Conservation (phyloP, 2,797 vertebrate genomes). For the Carapus acus region DNA sequence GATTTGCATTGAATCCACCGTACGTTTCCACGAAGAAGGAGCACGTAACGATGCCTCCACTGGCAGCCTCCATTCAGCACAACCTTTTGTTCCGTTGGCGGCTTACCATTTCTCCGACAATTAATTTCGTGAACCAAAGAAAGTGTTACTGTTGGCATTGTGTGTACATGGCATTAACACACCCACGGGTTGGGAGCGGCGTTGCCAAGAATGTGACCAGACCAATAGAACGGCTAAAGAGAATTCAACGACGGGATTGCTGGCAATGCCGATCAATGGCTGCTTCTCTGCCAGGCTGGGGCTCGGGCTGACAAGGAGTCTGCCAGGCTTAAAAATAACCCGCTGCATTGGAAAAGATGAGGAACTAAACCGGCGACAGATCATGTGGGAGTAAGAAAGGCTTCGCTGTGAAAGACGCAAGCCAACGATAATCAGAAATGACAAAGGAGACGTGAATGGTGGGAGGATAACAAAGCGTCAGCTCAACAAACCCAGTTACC, state of each 20-base stretch:
- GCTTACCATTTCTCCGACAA: conserved; percentile 8
- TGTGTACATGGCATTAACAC: neutral
- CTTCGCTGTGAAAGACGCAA: conserved; percentile 24
- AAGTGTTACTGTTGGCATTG: conserved; percentile 23
- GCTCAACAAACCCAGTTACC: no score
- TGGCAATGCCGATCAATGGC: conserved; percentile 37
- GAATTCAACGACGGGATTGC: conserved; percentile 15
- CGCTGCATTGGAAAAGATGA: conserved; percentile 51
- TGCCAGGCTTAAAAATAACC: conserved; percentile 43
- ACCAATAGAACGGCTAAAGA: conserved; percentile 28
- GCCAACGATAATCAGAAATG: conserved; percentile 21
- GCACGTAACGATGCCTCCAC: neutral
- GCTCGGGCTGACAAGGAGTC: conserved; percentile 17
- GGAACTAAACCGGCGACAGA: conserved; percentile 35
- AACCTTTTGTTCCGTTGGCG: conserved; percentile 9
- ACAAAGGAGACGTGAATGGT: conserved; percentile 9
- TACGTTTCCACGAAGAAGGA: neutral
- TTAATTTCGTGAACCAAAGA: conserved; percentile 16
- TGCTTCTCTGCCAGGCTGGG: conserved; percentile 26
- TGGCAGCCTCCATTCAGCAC: conserved; percentile 8
- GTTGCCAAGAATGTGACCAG: conserved; percentile 41
- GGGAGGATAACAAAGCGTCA: no score
- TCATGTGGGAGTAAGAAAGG: conserved; percentile 36
- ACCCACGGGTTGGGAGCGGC: conserved; percentile 6
- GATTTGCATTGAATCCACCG: neutral